phyloP scores from a whole-genome alignment of 2,888 invertebrate species.

The Nomada goodeniana region DNA sequence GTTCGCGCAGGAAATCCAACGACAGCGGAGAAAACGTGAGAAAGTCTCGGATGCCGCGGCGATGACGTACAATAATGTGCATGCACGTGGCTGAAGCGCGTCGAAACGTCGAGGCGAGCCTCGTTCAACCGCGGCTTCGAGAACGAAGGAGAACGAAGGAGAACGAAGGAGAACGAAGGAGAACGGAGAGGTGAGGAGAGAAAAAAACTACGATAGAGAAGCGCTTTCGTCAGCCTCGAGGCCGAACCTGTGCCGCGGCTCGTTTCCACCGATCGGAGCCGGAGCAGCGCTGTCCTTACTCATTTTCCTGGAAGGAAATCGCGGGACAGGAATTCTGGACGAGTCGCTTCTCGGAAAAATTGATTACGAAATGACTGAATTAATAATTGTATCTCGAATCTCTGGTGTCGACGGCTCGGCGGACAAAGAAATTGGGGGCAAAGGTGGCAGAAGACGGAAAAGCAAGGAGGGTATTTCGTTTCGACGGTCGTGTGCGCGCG shows the following conservation, averaged over 20 bases:
- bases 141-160: conserved; percentile 1
- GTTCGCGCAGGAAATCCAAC: conserved; percentile 16
- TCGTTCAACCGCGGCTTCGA: background rate
- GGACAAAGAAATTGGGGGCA: background rate
- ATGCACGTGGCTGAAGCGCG: background rate
- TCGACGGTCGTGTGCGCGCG: background rate
- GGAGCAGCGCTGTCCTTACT: too few relatives aligned
- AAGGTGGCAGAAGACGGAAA: background rate
- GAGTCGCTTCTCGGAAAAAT: too few relatives aligned
- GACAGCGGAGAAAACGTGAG: conserved; percentile 55
- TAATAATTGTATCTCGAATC: too few relatives aligned
- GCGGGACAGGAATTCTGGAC: conserved; percentile 23
- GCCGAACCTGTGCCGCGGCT: background rate
- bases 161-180: background rate
- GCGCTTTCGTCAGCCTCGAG: conserved; percentile 34
- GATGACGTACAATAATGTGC: conserved; percentile 52
- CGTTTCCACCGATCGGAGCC: conserved; percentile 22
- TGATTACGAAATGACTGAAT: background rate
- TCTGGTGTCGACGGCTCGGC: too few relatives aligned
- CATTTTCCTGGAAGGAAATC: conserved; percentile 16
- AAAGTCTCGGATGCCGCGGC: conserved; percentile 33
- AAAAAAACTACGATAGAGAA: conserved; percentile 10
- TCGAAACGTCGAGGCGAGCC: conserved; percentile 8
- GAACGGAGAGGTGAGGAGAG: conserved; percentile 6
- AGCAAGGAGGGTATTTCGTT: background rate